Conservation (phyloP, 1,140 invertebrate species). For the Plodia interpunctella region DNA sequence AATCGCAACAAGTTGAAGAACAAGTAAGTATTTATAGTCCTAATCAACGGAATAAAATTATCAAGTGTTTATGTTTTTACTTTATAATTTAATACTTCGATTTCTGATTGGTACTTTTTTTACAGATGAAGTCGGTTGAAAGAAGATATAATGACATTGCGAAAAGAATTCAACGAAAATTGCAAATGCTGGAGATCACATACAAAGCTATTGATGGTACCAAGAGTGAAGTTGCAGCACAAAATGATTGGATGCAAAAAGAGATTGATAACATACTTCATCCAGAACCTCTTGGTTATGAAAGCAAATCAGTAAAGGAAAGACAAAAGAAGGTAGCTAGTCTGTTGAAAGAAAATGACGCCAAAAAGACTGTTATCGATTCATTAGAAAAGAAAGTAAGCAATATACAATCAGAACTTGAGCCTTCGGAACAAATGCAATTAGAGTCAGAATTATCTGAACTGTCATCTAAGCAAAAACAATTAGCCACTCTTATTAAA, state of each 20-base stretch:
- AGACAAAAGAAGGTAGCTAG: slow-evolving; percentile 83
- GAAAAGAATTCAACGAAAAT: slow-evolving; percentile 89
- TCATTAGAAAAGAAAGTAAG: slow-evolving; percentile 89
- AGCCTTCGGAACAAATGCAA: slow-evolving; percentile 85
- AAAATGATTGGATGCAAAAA: slow-evolving; percentile 88
- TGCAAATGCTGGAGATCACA: slow-evolving; percentile 87
- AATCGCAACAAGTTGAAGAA: slow-evolving; percentile 94
- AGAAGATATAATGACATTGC: slow-evolving; percentile 88
- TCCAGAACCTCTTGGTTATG: slow-evolving; percentile 83
- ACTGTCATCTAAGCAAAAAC: slow-evolving; percentile 83
- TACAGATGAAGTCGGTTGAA: slow-evolving; percentile 87
- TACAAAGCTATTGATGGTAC: slow-evolving; percentile 88
- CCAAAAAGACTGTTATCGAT: slow-evolving; percentile 88
- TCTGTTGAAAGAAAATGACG: slow-evolving; percentile 89
- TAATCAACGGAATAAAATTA: too few species aligned
- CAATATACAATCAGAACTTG: slow-evolving; percentile 91
- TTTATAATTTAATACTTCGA: too few species aligned
- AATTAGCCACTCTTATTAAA: slow-evolving; percentile 83
- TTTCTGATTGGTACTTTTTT: slow-evolving; percentile 31
- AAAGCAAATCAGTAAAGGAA: slow-evolving; percentile 85
- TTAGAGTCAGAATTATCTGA: slow-evolving; percentile 82
- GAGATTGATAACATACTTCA: slow-evolving; percentile 83
- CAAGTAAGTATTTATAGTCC: slow-evolving; percentile 80
- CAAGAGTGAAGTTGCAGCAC: slow-evolving; percentile 84
- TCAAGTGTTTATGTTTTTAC: too few species aligned